Percentiles rank a stretch among this genome's conserved stretches.
Evolutionary conservation across 2,113 vertebrate species (phyloP).

Genomic region (Bujurquina vittata): DNA sequence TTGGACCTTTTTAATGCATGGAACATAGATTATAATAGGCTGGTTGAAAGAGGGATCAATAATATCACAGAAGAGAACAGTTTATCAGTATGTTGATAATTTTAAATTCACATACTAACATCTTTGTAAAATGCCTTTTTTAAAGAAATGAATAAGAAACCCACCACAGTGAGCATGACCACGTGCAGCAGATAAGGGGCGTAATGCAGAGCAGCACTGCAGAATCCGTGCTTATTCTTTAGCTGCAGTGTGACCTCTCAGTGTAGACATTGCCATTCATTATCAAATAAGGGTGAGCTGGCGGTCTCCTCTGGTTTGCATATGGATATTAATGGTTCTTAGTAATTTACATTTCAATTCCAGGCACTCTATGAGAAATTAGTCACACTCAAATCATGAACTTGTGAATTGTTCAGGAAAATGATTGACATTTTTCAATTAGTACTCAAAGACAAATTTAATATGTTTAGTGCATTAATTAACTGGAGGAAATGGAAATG

Average conservation of each 20-base stretch:
- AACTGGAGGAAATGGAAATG: slow-evolving; percentile 60
- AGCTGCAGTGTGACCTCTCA: slow-evolving; percentile 23
- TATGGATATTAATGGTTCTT: slow-evolving; percentile 49
- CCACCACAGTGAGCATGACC: background rate
- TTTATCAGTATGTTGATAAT: background rate
- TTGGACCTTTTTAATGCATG: background rate
- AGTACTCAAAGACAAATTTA: slow-evolving; percentile 50
- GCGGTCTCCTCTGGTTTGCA: slow-evolving; percentile 5
- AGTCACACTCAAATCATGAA: slow-evolving; percentile 36
- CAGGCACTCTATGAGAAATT: slow-evolving; percentile 39
- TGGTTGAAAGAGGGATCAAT: background rate
- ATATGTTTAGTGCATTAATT: slow-evolving; percentile 64
- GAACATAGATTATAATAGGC: background rate
- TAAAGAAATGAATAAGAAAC: background rate
- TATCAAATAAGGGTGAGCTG: slow-evolving; percentile 36
- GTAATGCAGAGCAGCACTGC: background rate
- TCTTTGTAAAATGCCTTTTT: background rate
- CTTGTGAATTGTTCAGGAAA: slow-evolving; percentile 38
- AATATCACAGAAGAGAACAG: background rate
- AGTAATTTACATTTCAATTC: slow-evolving; percentile 65
- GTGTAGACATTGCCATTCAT: slow-evolving; percentile 30
- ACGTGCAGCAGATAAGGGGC: background rate
- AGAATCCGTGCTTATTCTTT: slow-evolving; percentile 17
- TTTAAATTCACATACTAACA: background rate
- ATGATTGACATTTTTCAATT: slow-evolving; percentile 73